Evolutionary conservation across 2,113 vertebrate species (phyloP).

Genomic region (Trogon melanurus): DNA sequence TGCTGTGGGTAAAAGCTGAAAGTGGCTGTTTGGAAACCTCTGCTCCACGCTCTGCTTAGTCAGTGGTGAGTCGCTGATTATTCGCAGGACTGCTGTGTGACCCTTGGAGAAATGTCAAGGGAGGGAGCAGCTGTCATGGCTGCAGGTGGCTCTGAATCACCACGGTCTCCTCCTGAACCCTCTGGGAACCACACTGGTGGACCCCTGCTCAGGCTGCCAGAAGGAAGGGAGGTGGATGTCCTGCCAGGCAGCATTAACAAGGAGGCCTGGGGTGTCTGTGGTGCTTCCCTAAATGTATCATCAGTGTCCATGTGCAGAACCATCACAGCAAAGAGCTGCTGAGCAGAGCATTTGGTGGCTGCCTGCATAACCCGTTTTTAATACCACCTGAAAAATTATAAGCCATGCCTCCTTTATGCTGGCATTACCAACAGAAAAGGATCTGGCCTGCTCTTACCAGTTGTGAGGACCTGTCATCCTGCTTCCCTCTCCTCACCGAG

Average conservation of each 20-base stretch:
- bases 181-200: neutral
- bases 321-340: neutral
- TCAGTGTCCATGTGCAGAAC: neutral
- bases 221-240: neutral
- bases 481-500: fast-evolving
- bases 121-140: neutral
- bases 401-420: neutral
- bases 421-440: neutral
- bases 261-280: neutral
- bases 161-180: neutral
- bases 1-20: neutral
- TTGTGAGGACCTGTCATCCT: neutral
- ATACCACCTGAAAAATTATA: neutral
- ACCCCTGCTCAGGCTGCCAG: neutral
- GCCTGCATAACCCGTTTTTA: neutral
- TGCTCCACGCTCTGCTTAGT: neutral
- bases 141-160: conserved; percentile 2
- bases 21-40: neutral
- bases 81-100: neutral
- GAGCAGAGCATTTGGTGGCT: neutral
- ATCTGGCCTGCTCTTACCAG: neutral
- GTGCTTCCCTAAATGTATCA: neutral
- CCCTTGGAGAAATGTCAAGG: neutral
- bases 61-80: neutral
- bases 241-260: neutral